These are phyloP conservation scores for Tenthredo mesomela DNA, from an alignment of 2,888 invertebrate genomes.

Conservation along the genomic window DNA sequence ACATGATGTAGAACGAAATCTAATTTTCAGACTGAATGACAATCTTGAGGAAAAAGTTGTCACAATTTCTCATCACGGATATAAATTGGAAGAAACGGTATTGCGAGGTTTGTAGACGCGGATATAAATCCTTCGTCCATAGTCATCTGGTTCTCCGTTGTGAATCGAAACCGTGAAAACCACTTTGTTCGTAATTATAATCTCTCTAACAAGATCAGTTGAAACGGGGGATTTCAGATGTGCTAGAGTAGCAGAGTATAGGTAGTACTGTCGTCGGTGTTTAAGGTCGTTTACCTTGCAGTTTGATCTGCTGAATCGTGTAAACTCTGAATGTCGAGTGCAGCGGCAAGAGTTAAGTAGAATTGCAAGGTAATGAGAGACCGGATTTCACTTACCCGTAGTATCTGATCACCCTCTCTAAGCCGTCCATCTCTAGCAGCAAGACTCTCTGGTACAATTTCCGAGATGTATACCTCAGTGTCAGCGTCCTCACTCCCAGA, in stretches of 20 bases:
- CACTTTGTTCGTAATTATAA: slow-evolving; percentile 67
- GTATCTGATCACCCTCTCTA: slow-evolving; percentile 83
- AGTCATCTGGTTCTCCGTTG: neutral
- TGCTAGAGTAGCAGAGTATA: neutral
- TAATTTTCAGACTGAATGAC: neutral
- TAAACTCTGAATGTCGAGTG: neutral
- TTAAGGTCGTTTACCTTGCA: neutral
- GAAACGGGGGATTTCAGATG: slow-evolving; percentile 38
- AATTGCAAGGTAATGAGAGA: slow-evolving; percentile 1
- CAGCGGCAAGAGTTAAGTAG: neutral
- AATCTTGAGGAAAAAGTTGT: neutral
- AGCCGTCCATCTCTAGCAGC: slow-evolving; percentile 82
- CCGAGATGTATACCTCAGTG: slow-evolving; percentile 85
- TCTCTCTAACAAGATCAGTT: slow-evolving; percentile 64
- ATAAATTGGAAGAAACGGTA: neutral
- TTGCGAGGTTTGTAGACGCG: slow-evolving; percentile 38
- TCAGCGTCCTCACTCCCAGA: slow-evolving; percentile 80
- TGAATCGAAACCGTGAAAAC: neutral
- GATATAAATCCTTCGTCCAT: slow-evolving; percentile 52
- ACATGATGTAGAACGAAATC: too few species aligned
- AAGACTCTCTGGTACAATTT: slow-evolving; percentile 82
- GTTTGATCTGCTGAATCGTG: slow-evolving; percentile 16
- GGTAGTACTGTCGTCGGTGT: slow-evolving; percentile 4
- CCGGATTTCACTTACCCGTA: slow-evolving; percentile 77
- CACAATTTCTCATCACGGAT: neutral